phyloP scores from a whole-genome alignment of 2,888 invertebrate genomes.

The Stegana nigrithorax region DNA sequence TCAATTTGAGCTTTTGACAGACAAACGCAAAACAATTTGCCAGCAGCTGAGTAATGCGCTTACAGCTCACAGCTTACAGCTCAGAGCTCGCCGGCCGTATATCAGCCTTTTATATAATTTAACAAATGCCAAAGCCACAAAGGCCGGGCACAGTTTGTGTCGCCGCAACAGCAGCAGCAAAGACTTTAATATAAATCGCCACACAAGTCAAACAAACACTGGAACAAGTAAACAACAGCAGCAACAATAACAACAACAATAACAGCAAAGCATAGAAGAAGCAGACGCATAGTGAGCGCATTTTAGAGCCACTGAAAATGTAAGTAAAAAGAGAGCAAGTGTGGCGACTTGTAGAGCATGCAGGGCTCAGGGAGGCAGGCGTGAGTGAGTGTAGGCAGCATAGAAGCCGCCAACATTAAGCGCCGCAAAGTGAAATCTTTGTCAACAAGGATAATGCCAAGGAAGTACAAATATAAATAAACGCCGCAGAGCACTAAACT shows the following conservation, averaged over 20 bases:
- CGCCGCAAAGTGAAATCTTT: slow-evolving; percentile 64
- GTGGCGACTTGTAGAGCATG: slow-evolving; percentile 20
- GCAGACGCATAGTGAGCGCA: background rate
- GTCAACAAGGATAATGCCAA: slow-evolving; percentile 63
- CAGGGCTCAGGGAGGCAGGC: slow-evolving; percentile 43
- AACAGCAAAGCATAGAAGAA: slow-evolving; percentile 44
- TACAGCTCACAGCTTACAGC: no score
- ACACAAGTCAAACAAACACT: slow-evolving; percentile 52
- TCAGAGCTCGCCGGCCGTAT: no score
- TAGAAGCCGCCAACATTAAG: slow-evolving; percentile 59
- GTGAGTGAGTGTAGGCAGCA: no score
- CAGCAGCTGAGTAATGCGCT: slow-evolving; percentile 16
- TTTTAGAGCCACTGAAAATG: background rate
- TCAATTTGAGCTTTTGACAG: no score
- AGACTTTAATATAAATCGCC: slow-evolving; percentile 40
- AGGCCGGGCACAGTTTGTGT: slow-evolving; percentile 20
- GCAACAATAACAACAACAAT: background rate
- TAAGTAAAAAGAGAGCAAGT: background rate
- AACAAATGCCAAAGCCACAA: slow-evolving; percentile 25
- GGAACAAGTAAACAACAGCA: slow-evolving; percentile 41
- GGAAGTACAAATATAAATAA: slow-evolving; percentile 63
- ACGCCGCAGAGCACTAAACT: slow-evolving; percentile 40
- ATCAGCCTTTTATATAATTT: slow-evolving; percentile 18
- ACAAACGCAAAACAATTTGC: no score
- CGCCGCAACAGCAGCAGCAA: slow-evolving; percentile 20